Base-by-base conservation (phyloP, 2,797 vertebrate genomes). In the Cossypha caffra region DNA sequence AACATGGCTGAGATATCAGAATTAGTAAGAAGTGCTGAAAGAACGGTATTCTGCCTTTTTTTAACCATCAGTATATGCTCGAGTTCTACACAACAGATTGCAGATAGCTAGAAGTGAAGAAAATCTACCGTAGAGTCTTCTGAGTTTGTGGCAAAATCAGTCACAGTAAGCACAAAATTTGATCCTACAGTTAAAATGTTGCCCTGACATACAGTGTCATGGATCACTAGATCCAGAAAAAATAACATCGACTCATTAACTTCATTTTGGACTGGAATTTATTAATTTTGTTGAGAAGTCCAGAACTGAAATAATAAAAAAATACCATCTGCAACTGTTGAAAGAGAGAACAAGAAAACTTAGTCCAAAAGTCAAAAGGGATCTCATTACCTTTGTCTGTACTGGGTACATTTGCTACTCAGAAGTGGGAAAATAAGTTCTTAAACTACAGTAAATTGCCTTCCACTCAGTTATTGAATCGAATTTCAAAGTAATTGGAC, bases 201-300 rank as follows among this genome's bases (percentile, higher is more conserved):
- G 1, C 24, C 13, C 14, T 2, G 1, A 24, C 0, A 0, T 45
- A 43, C 8, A 58, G 24, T 35, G 33, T 16, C 47, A 50, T 5
- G 10, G 19, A 5, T 28, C 3, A 0, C 50, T 68, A 75, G n/a
- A 61, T 66, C 48, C 31, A 86, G 58, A 86, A 57, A 61, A 33
- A 59, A 10, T 7, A 73, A 10, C 21, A 17, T 26, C 4, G 4
- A 64, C 28, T 85, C 40, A 45, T 6, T 66, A 33, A 75, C 28
- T 76, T 81, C 11, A 52, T 35, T 80, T 86, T 66, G 16, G 13
- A 66, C 12, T 43, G 29, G 16, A 15, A 86, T 59, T 17, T 19
- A 84, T 47, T 5, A 50, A 45, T 31, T 77, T 42, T 80, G 7
- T 40, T 72, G 57, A 75, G 21, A n/a, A 63, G 16, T 28, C 26